Conservation (phyloP, 2,888 invertebrate species). For the Pyrochroa serraticornis region DNA sequence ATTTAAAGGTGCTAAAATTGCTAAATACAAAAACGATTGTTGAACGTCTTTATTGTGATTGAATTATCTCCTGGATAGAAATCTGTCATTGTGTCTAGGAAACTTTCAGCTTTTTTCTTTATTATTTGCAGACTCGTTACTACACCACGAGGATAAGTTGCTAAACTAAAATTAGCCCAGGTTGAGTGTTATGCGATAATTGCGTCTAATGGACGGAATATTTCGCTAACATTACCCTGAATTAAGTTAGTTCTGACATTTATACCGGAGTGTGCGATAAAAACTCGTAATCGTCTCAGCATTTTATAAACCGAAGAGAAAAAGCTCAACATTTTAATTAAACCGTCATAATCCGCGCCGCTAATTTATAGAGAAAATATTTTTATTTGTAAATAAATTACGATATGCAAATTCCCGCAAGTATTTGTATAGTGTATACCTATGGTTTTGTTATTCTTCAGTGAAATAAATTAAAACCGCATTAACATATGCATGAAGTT, state of each 20-base stretch:
- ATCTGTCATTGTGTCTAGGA: too few species aligned
- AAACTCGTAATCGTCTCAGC: conserved; percentile 2
- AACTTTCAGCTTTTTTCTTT: too few species aligned
- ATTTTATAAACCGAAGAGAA: not conserved
- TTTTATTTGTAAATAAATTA: conserved; percentile 21
- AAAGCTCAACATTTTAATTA: conserved; percentile 17
- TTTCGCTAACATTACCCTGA: not conserved
- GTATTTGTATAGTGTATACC: conserved; percentile 4
- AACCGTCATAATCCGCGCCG: conserved; percentile 17
- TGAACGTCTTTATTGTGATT: too few species aligned
- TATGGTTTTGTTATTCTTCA: conserved; percentile 7
- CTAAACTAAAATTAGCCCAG: too few species aligned
- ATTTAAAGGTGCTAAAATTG: too few species aligned
- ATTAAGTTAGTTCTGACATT: too few species aligned
- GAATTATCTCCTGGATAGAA: too few species aligned
- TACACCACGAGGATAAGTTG: too few species aligned
- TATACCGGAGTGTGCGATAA: too few species aligned
- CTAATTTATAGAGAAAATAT: conserved; percentile 20
- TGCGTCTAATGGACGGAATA: not conserved
- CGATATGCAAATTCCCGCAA: conserved; percentile 13
- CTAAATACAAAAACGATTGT: too few species aligned
- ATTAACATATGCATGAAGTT: conserved; percentile 31
- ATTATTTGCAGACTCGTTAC: too few species aligned
- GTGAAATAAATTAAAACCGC: conserved; percentile 14
- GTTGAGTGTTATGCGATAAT: not conserved